Base-by-base conservation (phyloP, 2,888 invertebrate species). In the Eugnorisma glareosa region DNA sequence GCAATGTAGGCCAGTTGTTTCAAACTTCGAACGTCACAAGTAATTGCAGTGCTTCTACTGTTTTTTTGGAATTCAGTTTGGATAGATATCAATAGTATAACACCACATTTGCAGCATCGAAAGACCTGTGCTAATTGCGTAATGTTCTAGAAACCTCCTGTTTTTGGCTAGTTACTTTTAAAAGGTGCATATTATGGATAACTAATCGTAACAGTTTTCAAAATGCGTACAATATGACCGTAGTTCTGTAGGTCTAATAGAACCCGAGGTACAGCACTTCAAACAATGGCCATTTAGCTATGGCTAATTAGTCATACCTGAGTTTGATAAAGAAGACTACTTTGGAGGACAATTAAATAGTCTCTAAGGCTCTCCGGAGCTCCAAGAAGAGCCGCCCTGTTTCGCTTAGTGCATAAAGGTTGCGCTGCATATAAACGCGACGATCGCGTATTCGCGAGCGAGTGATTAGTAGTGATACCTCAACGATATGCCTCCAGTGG, bases 401-500 rank as follows among this genome's bases (percentile, higher is more conserved):
- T 51, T 51, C 2, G 51, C 10, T 51, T 10, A 51, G 3, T 51
- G 51, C 24, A 3, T 24, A 51, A 51, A 51, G 51, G 10, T 24
- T 10, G 48, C 24, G 48, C 48, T 48, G 51, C 24, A 51, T 24
- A 51, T 10, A 7, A 48, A 48, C 7, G 48, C 7, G 21, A 48
- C 48, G 21, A 21, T 48, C 48, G 18, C 8, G 48, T 21, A 48
- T 48, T 21, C 7, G 6, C 7, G n/a, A n/a, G 45, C 45, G 45
- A 48, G 21, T 21, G 45, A 21, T 48, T 10, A 40, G 10, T 0
- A 40, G 37, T 40, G 40, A 10, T 37, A 80, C 82, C 83, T 90
- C 75, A 2, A 92, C 85, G 43, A 92, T 57, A 8, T 79, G 76
- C 5, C 75, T 24, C 86, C 88, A 89, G 57, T 88, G 89, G 11